These are phyloP conservation scores for Lacanobia oleracea DNA, from an alignment of 2,888 invertebrate species.

Conservation along the genomic window DNA sequence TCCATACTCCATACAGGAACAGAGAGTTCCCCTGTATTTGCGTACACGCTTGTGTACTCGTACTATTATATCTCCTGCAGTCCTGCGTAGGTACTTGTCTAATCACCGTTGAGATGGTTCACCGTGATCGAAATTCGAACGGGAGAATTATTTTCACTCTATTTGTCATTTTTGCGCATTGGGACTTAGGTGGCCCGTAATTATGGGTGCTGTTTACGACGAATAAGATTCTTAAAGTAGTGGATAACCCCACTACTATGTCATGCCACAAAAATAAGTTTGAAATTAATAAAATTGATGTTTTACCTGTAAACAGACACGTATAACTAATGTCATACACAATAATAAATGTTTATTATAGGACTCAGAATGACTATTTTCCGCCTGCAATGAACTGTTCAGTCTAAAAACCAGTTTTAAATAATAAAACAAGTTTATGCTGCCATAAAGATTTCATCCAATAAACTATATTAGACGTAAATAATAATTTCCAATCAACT, in stretches of 20 bases:
- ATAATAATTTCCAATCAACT: not conserved
- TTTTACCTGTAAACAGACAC: not conserved
- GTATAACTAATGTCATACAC: not conserved
- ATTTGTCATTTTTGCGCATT: not conserved
- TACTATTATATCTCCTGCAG: too few relatives aligned
- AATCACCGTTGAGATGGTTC: too few relatives aligned
- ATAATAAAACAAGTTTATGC: not conserved
- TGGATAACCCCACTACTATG: not conserved
- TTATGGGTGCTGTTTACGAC: not conserved
- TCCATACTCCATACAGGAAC: too few relatives aligned
- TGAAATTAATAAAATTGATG: not conserved
- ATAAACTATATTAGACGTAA: not conserved
- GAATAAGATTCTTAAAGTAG: not conserved
- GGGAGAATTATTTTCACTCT: too few relatives aligned
- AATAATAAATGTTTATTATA: conserved; percentile 8
- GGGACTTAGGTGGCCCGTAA: not conserved
- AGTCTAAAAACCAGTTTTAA: not conserved
- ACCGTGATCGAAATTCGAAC: too few relatives aligned
- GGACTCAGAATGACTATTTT: not conserved
- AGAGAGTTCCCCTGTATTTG: too few relatives aligned
- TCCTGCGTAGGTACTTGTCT: too few relatives aligned
- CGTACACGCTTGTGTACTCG: not conserved
- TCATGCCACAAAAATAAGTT: not conserved
- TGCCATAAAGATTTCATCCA: not conserved
- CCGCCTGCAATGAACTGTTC: conserved; percentile 11